Conservation (phyloP, 2,888 invertebrate species). For the Apamea sordens region DNA sequence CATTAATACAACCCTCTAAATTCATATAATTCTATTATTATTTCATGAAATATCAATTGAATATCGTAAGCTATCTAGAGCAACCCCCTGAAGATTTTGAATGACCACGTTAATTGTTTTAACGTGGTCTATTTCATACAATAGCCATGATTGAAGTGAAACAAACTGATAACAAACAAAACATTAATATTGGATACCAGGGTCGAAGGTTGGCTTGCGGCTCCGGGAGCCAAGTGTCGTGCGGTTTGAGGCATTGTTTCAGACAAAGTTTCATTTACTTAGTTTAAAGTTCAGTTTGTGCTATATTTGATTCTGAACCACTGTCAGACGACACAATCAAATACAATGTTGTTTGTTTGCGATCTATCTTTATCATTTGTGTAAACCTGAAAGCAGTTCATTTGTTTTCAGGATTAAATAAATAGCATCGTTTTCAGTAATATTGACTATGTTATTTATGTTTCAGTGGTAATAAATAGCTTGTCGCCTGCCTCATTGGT, state of each 20-base stretch:
- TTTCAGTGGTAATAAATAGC: neutral
- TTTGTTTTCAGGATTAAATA: neutral
- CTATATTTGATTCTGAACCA: conserved; percentile 34
- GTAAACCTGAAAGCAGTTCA: neutral
- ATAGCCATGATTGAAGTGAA: conserved; percentile 1
- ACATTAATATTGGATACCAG: conserved; percentile 16
- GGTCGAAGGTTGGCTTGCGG: conserved; percentile 33
- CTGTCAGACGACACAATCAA: conserved; percentile 13
- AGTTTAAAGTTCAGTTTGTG: conserved; percentile 29
- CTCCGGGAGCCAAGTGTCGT: conserved; percentile 27
- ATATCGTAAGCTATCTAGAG: no score
- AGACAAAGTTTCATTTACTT: conserved; percentile 51
- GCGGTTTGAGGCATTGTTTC: conserved; percentile 39
- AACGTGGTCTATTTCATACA: no score
- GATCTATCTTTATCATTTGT: neutral
- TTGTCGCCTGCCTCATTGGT: neutral
- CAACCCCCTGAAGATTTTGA: neutral
- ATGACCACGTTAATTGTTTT: no score
- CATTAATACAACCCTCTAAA: neutral
- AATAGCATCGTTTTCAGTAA: neutral
- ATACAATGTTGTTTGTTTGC: conserved; percentile 4
- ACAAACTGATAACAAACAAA: conserved; percentile 16
- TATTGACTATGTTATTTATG: neutral
- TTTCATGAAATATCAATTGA: neutral
- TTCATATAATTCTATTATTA: neutral